Evolutionary conservation across 2,888 invertebrate genomes (phyloP).

Genomic region (Chesias legatella): DNA sequence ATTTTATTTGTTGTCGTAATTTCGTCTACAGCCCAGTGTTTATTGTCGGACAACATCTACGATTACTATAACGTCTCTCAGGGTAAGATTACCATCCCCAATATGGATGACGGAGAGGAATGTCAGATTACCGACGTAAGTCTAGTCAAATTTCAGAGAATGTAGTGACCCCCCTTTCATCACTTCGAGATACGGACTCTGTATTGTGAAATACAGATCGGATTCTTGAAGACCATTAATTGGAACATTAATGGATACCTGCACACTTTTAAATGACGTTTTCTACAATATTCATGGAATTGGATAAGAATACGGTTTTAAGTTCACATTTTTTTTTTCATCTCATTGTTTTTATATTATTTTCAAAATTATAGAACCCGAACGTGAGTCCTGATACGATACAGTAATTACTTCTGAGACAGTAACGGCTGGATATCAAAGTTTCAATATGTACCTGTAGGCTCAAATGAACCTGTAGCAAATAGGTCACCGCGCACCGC

Average conservation of each 20-base stretch:
- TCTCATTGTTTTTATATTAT: background rate
- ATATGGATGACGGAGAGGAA: constrained; percentile 97
- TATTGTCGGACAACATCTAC: constrained; percentile 92
- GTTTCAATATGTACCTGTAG: too few relatives aligned
- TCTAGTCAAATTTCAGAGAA: constrained; percentile 43
- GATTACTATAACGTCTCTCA: constrained; percentile 97
- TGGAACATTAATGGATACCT: constrained; percentile 42
- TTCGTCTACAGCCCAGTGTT: constrained; percentile 86
- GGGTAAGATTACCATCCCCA: constrained; percentile 97
- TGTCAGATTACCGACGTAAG: constrained; percentile 93
- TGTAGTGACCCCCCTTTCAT: constrained; percentile 29
- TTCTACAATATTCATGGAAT: constrained; percentile 8
- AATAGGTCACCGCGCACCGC: constrained; percentile 2
- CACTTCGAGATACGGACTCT: constrained; percentile 26
- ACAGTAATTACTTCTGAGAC: constrained; percentile 20
- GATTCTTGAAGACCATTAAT: constrained; percentile 35
- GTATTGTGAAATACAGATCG: constrained; percentile 26
- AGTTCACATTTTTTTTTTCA: background rate
- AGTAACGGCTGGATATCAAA: constrained; percentile 14
- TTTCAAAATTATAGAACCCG: background rate
- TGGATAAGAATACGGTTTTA: constrained; percentile 7
- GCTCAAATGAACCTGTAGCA: constrained; percentile 1
- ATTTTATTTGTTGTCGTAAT: constrained; percentile 41
- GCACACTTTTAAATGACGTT: constrained; percentile 13
- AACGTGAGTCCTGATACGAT: constrained; percentile 1